Conservation (phyloP, 2,888 invertebrate species). For the Dexiosoma caninum region DNA sequence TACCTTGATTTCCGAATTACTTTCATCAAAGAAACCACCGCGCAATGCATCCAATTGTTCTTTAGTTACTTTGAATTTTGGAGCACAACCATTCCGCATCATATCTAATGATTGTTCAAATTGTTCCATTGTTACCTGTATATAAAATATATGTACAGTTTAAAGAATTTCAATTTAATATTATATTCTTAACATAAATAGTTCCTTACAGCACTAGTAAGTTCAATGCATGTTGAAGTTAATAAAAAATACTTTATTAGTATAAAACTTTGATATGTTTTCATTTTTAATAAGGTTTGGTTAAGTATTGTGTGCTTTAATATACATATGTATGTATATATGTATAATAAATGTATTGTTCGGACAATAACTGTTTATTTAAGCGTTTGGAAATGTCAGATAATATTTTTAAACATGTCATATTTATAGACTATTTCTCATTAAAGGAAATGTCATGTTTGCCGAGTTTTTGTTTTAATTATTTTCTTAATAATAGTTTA, state of each 20-base stretch:
- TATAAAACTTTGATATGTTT: background rate
- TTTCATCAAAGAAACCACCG: slow-evolving; percentile 70
- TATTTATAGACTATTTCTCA: slow-evolving; percentile 48
- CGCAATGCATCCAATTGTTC: slow-evolving; percentile 71
- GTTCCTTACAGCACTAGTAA: slow-evolving; percentile 49
- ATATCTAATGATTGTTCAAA: slow-evolving; percentile 74
- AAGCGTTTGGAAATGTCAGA: background rate
- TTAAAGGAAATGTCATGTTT: slow-evolving; percentile 17
- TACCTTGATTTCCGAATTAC: slow-evolving; percentile 71
- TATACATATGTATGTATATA: background rate
- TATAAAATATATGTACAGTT: background rate
- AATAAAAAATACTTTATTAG: slow-evolving; percentile 6
- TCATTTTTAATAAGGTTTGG: slow-evolving; percentile 13
- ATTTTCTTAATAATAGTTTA: slow-evolving; percentile 9
- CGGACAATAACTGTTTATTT: background rate
- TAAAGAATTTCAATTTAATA: background rate
- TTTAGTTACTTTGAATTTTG: slow-evolving; percentile 71
- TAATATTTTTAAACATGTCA: slow-evolving; percentile 4
- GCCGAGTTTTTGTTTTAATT: slow-evolving; percentile 8
- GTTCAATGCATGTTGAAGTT: slow-evolving; percentile 23
- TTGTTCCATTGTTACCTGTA: slow-evolving; percentile 73
- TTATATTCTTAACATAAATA: background rate
- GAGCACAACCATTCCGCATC: slow-evolving; percentile 74
- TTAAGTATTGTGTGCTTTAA: background rate
- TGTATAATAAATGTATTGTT: background rate